Percentiles rank a stretch among this genome's conserved stretches.
These are phyloP conservation scores for Hedya salicella DNA, from an alignment of 2,888 invertebrate genomes.

Conservation along the genomic window DNA sequence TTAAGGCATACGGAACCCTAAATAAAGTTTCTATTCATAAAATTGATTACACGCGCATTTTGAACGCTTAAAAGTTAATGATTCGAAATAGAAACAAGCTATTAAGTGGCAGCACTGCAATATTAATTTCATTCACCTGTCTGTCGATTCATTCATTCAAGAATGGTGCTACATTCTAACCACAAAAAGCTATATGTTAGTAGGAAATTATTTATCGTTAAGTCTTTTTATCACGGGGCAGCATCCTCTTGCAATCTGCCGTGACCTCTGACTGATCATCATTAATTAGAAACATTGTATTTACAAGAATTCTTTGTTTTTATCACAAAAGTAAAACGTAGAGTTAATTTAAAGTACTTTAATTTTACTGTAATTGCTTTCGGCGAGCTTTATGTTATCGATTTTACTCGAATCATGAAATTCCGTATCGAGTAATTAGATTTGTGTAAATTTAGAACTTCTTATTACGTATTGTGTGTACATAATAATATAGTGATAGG, in stretches of 20 bases:
- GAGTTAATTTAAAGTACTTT: not conserved
- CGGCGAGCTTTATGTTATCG: not conserved
- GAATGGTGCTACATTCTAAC: conserved; percentile 35
- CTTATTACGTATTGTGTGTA: too few relatives aligned
- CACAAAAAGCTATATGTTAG: not conserved
- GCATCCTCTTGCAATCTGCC: conserved; percentile 12
- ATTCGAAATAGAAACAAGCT: conserved; percentile 22
- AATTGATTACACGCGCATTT: conserved; percentile 22
- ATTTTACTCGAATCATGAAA: not conserved
- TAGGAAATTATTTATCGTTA: not conserved
- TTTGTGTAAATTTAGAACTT: too few relatives aligned
- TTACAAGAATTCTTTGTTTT: conserved; percentile 25
- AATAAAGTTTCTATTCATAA: conserved; percentile 9
- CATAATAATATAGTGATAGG: too few relatives aligned
- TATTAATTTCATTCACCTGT: conserved; percentile 54
- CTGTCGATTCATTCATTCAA: conserved; percentile 53
- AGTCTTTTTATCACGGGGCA: not conserved
- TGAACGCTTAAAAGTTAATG: conserved; percentile 21
- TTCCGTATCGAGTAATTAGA: too few relatives aligned
- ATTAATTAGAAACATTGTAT: conserved; percentile 37
- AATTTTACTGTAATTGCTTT: not conserved
- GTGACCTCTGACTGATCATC: conserved; percentile 35
- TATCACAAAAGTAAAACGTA: conserved; percentile 3
- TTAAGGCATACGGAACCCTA: conserved; percentile 6
- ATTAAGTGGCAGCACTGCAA: conserved; percentile 51